Base-by-base conservation (phyloP, 1,140 invertebrate genomes). In the Calephelis nemesis region DNA sequence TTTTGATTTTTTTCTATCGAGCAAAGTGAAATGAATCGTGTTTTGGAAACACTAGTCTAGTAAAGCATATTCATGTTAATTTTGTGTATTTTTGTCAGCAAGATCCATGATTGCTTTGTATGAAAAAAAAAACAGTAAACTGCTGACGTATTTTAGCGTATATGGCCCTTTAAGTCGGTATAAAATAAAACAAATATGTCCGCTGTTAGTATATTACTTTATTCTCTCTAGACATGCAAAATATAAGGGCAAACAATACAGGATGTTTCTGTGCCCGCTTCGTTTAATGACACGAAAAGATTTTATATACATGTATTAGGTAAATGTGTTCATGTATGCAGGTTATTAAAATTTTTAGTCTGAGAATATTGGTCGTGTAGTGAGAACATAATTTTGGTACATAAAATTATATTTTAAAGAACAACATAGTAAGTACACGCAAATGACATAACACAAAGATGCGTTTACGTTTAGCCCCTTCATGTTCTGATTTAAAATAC, bases 171-270 rank as follows among this genome's bases (percentile, higher is more conserved):
- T 19, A 19, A 19, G 19, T 19, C 19, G 19, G 19, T 19, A 19
- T 42, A 75, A 75, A 86, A 80, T 75, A 78, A 74, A 78, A 65
- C 66, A 68, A 74, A 39, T 63, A 62, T 42, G 71, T 15, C 19
- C 19, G 52, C 67, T 76, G 80, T 87, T 73, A 73, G 83, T 85
- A 85, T 79, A 74, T 87, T 86, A 87, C 80, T 91, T 90, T 89
- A 91, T 89, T 91, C 80, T 85, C 79, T 84, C 85, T 90, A 90
- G 69, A 88, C 82, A 89, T 88, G 82, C 85, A 86, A 78, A 88
- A 87, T 91, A 89, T 81, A 89, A 82, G 78, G 81, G 81, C 78
- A 81, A 85, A 82, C 10, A 58, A 58, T 58, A 58, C 54, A 58
- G 54, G 54, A 58, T 58, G 30, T 58, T 39, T 9, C 11, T 58